Base-by-base conservation (phyloP, 2,797 vertebrate species). In the Tadarida brasiliensis region DNA sequence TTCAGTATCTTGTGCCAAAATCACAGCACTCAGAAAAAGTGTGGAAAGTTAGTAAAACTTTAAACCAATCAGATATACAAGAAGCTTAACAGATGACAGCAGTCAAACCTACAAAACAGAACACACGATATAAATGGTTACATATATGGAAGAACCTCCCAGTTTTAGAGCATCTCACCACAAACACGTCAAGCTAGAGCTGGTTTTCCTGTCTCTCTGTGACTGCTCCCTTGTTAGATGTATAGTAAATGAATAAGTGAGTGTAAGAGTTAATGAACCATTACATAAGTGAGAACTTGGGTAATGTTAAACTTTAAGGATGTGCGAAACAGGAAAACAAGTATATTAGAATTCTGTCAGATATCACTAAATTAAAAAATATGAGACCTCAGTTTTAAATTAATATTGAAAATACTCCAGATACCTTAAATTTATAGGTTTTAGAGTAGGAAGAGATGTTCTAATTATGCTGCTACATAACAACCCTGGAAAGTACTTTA, bases 241-340 rank as follows among this genome's bases (percentile, higher is more conserved):
- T 1, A 74, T 0, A 56, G 76, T 57, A 78, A 54, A 73, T 61
- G 9, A 30, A 2, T 44, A 7, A 54, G 65, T 61, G 7, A 33
- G 3, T 35, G 7, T 11, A 2, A 59, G 9, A 86, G 35, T 70
- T 51, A 92, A 87, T n/a, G 24, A 71, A 65, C 33, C 3, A 57
- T 26, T 71, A 51, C 9, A 67, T 28, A 86, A 28, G 68, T 54
- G 30, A 76, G 12, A 78, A 30, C 71, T 65, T 59, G 77, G 59
- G 26, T 63, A 87, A 83, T 49, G 54, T 61, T 94, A 92, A 95
- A 61, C 65, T 83, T 87, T 80, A 78, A 87, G 11, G 19, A 94
- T 80, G 61, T 87, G 11, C 59, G 59, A 87, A 51, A 94, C 68
- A 16, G 95, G 26, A 93, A 95, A 71, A 93, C 9, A 73, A 73